Base-by-base conservation (phyloP, 2,888 invertebrate genomes). In the Drosophila leonis region DNA sequence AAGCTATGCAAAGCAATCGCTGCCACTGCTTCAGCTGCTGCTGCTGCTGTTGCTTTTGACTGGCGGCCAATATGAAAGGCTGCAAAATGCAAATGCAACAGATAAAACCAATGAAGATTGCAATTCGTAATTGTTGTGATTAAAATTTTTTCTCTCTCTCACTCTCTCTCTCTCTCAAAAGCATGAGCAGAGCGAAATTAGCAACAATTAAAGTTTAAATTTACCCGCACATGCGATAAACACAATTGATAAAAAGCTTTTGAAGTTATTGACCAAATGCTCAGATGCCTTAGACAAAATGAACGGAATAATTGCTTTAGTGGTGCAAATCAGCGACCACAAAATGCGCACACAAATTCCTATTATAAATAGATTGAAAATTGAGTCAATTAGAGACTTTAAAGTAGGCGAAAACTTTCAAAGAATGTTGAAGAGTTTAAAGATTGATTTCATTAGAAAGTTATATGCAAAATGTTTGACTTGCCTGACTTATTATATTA, bases 101-200 rank as follows among this genome's bases (percentile, higher is more conserved):
- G 83, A 83, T 83, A 88, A 83, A 83, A 66, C 56, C 63, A 83
- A 75, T 80, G 83, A 80, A 88, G 86, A 83, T 88, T 86, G 88
- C 81, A 72, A 64, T 70, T 76, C 67, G 29, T 76, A 84, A 76
- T 85, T 83, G 83, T 71, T 70, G 52, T 49, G 71, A 64, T 81
- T 70, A 66, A 52, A 24, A 20, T 55, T 31, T 35, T 9, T 20
- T 2, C 52, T 1, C 37, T 15, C 37, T 15, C n/a, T 15, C 41
- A 27, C 27, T 24, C 52, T 24, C 9, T 9, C 20, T 7, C 20
- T 15, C 27, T 1, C 27, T 54, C 35, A 13, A 12, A 4, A 4
- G 0, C 4, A 2, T 2, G 29, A 41, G 15, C 24, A 29, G 41
- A 46, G 54, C 59, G 29, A 72, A 89, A 82, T 82, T 82, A 79